Percentiles rank a stretch among this genome's conserved stretches.
These are phyloP conservation scores for Coregonus clupeaformis DNA, from an alignment of 2,113 vertebrate species.

Conservation along the genomic window DNA sequence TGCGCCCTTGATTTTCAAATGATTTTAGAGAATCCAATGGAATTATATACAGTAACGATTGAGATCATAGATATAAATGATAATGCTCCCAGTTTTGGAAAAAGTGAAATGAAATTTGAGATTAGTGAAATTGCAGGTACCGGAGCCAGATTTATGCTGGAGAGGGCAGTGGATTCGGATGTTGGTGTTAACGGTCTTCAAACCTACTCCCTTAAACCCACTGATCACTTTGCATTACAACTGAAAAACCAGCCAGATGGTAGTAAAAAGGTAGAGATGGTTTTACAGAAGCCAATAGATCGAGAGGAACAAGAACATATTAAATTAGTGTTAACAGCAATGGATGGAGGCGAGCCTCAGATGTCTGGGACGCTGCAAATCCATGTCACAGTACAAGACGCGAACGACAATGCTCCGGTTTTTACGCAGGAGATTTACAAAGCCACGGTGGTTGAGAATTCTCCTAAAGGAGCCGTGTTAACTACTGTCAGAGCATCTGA, in stretches of 20 bases:
- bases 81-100: conserved; percentile 76
- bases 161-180: conserved; percentile 78
- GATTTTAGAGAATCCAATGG: conserved; percentile 75
- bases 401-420: conserved; percentile 75
- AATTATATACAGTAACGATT: conserved; percentile 73
- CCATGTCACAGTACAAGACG: conserved; percentile 67
- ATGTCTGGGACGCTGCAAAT: conserved; percentile 43
- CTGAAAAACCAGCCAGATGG: conserved; percentile 25
- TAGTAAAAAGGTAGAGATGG: conserved; percentile 41
- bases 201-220: conserved; percentile 61
- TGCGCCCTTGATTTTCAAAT: conserved; percentile 76
- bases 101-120: conserved; percentile 71
- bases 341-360: conserved; percentile 48
- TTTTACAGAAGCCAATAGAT: conserved; percentile 44
- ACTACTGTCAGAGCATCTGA: conserved; percentile 36
- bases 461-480: conserved; percentile 20
- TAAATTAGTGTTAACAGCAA: conserved; percentile 36
- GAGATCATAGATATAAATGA: conserved; percentile 80
- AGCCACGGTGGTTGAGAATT: conserved; percentile 35
- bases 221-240: conserved; percentile 38
- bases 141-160: conserved; percentile 70
- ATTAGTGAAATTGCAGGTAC: conserved; percentile 70
- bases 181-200: conserved; percentile 79
- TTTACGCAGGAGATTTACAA: conserved; percentile 44
- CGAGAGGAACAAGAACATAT: conserved; percentile 35